phyloP scores from a whole-genome alignment of 2,797 vertebrate genomes.

The Tiaroga cobitis region DNA sequence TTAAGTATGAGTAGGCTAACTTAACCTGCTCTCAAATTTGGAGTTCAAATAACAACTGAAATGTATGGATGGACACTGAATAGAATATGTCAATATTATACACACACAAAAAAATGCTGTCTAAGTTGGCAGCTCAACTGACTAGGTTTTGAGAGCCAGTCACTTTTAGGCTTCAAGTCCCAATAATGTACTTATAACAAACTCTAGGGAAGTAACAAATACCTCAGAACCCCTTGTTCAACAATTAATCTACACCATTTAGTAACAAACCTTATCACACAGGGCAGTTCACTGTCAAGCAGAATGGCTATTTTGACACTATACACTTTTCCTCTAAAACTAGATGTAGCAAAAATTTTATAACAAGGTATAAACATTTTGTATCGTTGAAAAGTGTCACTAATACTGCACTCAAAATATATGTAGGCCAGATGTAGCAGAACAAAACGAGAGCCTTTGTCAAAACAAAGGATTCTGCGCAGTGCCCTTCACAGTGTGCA shows the following conservation, averaged over 20 bases:
- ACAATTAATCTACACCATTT: neutral
- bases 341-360: neutral
- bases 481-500: conserved; percentile 15
- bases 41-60: neutral
- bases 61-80: neutral
- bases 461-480: conserved; percentile 43
- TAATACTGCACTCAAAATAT: neutral
- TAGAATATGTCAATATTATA: neutral
- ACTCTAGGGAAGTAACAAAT: neutral
- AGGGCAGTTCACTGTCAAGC: neutral
- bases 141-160: neutral
- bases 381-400: neutral
- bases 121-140: neutral
- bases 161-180: neutral
- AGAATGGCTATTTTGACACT: neutral
- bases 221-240: neutral
- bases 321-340: neutral
- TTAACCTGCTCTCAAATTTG: neutral
- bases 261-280: neutral
- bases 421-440: conserved; percentile 28
- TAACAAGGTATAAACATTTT: neutral
- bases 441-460: conserved; percentile 38
- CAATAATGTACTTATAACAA: neutral
- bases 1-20: neutral
- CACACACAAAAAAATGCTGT: neutral